These are phyloP conservation scores for Phortica magna DNA, from an alignment of 2,888 invertebrate genomes.

Conservation along the genomic window DNA sequence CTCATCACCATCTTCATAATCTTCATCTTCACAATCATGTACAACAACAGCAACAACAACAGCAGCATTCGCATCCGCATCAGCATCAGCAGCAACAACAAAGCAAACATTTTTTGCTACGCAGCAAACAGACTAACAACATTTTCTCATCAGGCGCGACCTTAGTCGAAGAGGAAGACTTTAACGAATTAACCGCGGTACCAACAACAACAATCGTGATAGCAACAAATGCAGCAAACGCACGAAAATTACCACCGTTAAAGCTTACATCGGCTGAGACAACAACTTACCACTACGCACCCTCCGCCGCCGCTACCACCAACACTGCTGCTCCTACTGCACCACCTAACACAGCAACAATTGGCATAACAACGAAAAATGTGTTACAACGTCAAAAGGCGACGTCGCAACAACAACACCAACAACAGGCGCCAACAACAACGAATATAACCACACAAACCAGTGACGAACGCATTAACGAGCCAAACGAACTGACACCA, in stretches of 20 bases:
- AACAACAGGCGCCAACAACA: slow-evolving; percentile 49
- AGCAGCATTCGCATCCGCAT: slow-evolving; percentile 51
- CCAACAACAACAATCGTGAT: slow-evolving; percentile 50
- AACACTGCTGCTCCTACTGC: slow-evolving; percentile 34
- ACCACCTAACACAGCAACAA: slow-evolving; percentile 45
- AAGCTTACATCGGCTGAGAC: slow-evolving; percentile 40
- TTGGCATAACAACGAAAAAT: slow-evolving; percentile 59
- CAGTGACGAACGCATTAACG: slow-evolving; percentile 53
- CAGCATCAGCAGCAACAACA: slow-evolving; percentile 55
- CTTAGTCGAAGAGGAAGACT: slow-evolving; percentile 75
- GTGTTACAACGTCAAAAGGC: slow-evolving; percentile 71
- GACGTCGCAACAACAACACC: slow-evolving; percentile 41
- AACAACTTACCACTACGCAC: slow-evolving; percentile 36
- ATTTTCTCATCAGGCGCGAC: slow-evolving; percentile 76
- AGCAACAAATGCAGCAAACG: slow-evolving; percentile 47
- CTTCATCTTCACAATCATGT: slow-evolving; percentile 42
- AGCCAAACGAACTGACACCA: slow-evolving; percentile 70
- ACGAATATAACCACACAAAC: slow-evolving; percentile 48
- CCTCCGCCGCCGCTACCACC: slow-evolving; percentile 41
- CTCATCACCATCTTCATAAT: slow-evolving; percentile 31
- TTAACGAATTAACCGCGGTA: slow-evolving; percentile 69
- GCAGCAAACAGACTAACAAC: slow-evolving; percentile 65
- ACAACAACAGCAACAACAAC: slow-evolving; percentile 47
- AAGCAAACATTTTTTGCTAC: slow-evolving; percentile 54
- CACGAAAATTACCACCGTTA: slow-evolving; percentile 51